Evolutionary conservation across 2,113 vertebrate species (phyloP), one percentile per base, ranked within the genome.

Genomic region (Pseudopodoces humilis): DNA sequence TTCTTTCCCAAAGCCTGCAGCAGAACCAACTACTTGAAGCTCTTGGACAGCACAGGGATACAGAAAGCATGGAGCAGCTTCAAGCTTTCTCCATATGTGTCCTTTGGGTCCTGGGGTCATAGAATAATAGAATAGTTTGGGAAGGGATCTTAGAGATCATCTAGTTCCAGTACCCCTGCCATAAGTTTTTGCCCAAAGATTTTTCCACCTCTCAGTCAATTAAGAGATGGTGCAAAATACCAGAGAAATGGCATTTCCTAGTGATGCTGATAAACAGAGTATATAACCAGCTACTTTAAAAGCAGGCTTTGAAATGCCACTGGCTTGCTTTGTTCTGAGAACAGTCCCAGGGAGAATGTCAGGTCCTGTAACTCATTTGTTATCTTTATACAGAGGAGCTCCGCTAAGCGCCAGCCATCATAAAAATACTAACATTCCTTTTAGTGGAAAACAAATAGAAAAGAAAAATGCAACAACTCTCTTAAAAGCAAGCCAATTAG

Each of bases 281-380:
- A 67, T 15, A 63, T 49, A 91, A 86, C 24, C 65, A 86, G 58
- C 41, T 88, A 55, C 72, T 92, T 86, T 55, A 69, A 88, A 94
- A 83, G 68, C 83, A 55, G 85, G 35, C 63, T 94, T 91, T 77
- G 92, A 95, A 96, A 95, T 92, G 83, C 91, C 94, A 84, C 69
- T 47, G 80, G 76, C 88, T 94, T 52, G 80, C 91, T 92, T 91
- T 21, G 2, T 86, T 94, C 86, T 23, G 15, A 94, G 86, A 76
- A 31, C 52, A 33, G 68, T 93, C 94, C 92, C 94, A 89, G 86
- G 56, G 77, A 94, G 91, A 94, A 95, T 86, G 91, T 94, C 95
- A 95, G 88, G 85, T 88, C 37, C 2, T 55, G 12, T 69, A 93
- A 88, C 68, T 96, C 67, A 91, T 92, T 94, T 93, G 94, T 95